Base-by-base conservation (phyloP, 2,888 invertebrate species). In the Acronicta aceris region DNA sequence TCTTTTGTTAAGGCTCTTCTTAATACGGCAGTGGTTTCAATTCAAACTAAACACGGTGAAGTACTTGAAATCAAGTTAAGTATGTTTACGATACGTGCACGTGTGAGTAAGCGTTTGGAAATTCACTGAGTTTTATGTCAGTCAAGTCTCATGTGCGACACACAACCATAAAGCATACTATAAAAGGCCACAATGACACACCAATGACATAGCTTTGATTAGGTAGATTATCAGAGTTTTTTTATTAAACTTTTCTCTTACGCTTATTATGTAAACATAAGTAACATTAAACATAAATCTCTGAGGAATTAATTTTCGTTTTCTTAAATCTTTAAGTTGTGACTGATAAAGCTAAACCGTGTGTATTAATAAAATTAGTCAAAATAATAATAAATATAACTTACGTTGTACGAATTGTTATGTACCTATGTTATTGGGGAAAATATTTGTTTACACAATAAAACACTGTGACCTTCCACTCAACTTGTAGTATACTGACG, bases 401-500 rank as follows among this genome's bases (percentile, higher is more conserved):
- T 76, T 59, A 76, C 77, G 30, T 63, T 17, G 16, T 48, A 53
- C 65, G 59, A 21, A 21, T 4, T n/a, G n/a, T n/a, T n/a, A n/a
- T 25, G 5, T 62, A 54, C 59, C 27, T 49, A 33, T 64, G 59
- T 57, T 65, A 56, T 63, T 57, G 65, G 51, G 46, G 40, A 59
- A 65, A 72, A 71, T 71, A 60, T 52, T 74, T 73, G 65, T 78
- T 77, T 70, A 61, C 64, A 64, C 74, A 65, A 76, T 68, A 75
- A 75, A 81, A 79, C 79, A 74, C 78, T 74, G 78, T 81, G 74
- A 76, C 81, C 81, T 79, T 80, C 79, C 77, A 76, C 79, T 79
- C 76, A 69, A 76, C 80, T 73, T 74, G 74, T 74, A 68, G 78
- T 74, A 78, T 76, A 85, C 84, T 83, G 83, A 83, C 75, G 79